Base-by-base conservation (phyloP, 2,888 invertebrate species). In the Nymphalis c-album region DNA sequence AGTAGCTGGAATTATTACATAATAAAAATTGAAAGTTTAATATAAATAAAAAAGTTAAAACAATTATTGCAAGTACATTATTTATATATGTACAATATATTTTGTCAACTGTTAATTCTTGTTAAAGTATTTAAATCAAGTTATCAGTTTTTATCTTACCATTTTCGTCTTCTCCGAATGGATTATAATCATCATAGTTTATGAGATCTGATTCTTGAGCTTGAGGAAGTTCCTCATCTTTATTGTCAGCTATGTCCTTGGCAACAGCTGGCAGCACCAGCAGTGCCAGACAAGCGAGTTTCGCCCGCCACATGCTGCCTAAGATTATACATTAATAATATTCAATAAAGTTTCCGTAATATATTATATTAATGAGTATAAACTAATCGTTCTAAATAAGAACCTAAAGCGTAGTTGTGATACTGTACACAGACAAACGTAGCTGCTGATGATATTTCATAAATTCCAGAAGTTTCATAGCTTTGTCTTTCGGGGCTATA, bases 181-280 rank as follows among this genome's bases (percentile, higher is more conserved):
- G 85, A 55, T 83, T 81, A 71, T 91, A 90, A 60, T 91, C 89
- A 51, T 89, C 88, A 63, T 90, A 88, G 73, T 76, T 81, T 45
- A 78, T 75, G 48, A 82, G 79, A 60, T 89, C 87, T 0, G 85
- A 81, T 7, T 88, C 85, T 69, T 87, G 88, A 0, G 86, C 86
- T 71, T 90, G 88, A 0, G 85, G 85, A 51, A 84, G 76, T 55
- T 89, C 86, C 40, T 79, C 82, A 3, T 78, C 78, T 10, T 57
- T 57, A 13, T 40, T 40, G 35, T 57, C 85, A 0, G 76, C 76
- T 53, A 89, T 77, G 69, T 91, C 91, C 78, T 88, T 90, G 71
- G 79, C 71, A 51, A 79, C 75, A 2, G 78, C 84, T 63, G 85
- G 82, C 55, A 85, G 72, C 72, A 80, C 78, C 80, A 89, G 75